Conservation (phyloP, 1,140 invertebrate genomes). For the Camponotus vicinus region DNA sequence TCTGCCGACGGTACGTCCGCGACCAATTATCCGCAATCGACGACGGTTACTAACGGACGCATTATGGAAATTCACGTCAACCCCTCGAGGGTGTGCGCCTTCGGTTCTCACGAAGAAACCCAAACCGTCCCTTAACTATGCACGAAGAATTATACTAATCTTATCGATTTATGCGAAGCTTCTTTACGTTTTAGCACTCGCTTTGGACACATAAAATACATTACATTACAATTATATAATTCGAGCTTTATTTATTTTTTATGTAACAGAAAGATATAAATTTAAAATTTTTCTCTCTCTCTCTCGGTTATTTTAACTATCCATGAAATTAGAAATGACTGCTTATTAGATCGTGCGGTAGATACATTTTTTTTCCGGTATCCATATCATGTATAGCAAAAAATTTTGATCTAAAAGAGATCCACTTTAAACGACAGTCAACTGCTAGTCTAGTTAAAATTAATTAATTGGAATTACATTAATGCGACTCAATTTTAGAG, state of each 20-base stretch:
- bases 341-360: background rate
- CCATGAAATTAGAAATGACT: background rate
- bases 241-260: background rate
- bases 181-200: background rate
- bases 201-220: background rate
- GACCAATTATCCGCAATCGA: conserved; percentile 52
- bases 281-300: background rate
- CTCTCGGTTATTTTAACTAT: background rate
- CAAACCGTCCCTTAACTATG: background rate
- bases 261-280: background rate
- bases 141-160: conserved; percentile 27
- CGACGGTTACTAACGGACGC: conserved; percentile 40
- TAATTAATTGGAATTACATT: background rate
- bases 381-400: background rate
- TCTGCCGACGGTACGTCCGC: background rate
- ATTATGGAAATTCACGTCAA: conserved; percentile 51
- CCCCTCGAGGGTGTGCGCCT: conserved; percentile 4
- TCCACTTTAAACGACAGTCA: background rate
- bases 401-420: background rate
- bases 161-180: background rate
- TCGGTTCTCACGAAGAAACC: conserved; percentile 1
- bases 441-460: background rate
- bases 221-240: background rate
- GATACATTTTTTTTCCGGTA: background rate
- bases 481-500: background rate